phyloP scores from a whole-genome alignment of 2,888 invertebrate species.

The Dexiosoma caninum region DNA sequence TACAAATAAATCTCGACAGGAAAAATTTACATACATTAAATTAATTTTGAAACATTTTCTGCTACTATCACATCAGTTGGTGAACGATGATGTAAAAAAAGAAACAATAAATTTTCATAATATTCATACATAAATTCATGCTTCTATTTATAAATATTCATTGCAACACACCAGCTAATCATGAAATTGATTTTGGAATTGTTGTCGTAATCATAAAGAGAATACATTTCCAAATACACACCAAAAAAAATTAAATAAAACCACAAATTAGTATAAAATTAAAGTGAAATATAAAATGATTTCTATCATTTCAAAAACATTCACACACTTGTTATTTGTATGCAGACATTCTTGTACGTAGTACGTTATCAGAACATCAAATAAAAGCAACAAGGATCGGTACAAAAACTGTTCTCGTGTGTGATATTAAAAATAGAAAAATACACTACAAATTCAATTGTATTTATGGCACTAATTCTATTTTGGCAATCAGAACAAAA shows the following conservation, averaged over 20 bases:
- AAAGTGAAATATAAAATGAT: constrained; percentile 48
- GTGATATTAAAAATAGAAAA: constrained; percentile 30
- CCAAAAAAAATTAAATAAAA: constrained; percentile 15
- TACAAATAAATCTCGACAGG: constrained; percentile 4
- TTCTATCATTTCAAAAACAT: constrained; percentile 46
- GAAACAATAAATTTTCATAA: constrained; percentile 13
- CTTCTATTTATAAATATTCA: constrained; percentile 36
- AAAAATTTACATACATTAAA: constrained; percentile 46
- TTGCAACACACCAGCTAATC: constrained; percentile 14
- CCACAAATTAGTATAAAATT: constrained; percentile 60
- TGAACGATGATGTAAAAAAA: neutral
- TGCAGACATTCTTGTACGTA: neutral
- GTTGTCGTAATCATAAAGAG: constrained; percentile 27
- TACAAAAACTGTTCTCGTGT: constrained; percentile 11
- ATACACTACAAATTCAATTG: constrained; percentile 58
- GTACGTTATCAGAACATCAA: constrained; percentile 22
- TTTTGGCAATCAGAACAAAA: constrained; percentile 19
- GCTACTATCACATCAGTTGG: constrained; percentile 1
- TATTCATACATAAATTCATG: constrained; percentile 3
- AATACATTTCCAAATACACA: constrained; percentile 41
- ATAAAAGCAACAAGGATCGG: constrained; percentile 12
- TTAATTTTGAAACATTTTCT: constrained; percentile 34
- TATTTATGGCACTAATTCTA: constrained; percentile 62
- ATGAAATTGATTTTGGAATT: constrained; percentile 17
- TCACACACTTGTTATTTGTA: neutral